These are phyloP conservation scores for Polia nebulosa DNA, from an alignment of 2,888 invertebrate species.

Conservation along the genomic window DNA sequence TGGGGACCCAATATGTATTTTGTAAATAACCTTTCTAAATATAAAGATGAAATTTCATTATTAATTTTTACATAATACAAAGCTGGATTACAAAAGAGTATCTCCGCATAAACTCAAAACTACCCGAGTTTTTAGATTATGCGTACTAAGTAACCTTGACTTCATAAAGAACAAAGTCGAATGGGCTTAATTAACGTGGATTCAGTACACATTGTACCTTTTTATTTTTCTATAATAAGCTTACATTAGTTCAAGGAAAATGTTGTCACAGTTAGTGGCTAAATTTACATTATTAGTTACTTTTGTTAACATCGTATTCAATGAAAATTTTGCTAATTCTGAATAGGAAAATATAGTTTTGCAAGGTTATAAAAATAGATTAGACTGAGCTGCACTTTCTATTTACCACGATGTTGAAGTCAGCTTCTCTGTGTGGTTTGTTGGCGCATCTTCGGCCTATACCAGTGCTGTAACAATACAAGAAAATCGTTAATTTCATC, in stretches of 20 bases:
- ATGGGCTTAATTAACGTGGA: background rate
- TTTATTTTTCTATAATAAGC: background rate
- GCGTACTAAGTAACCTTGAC: no score
- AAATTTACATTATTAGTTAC: background rate
- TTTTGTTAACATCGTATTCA: background rate
- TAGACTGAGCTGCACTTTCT: slow-evolving; percentile 21
- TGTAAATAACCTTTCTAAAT: background rate
- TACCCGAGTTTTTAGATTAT: no score
- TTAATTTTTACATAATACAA: background rate
- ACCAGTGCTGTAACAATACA: slow-evolving; percentile 16
- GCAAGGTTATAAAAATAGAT: slow-evolving; percentile 9
- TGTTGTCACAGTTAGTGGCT: no score
- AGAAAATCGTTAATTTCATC: background rate
- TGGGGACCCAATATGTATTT: no score
- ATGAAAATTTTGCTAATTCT: background rate
- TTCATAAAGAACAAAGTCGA: background rate
- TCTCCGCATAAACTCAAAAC: background rate
- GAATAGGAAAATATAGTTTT: background rate
- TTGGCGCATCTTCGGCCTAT: background rate
- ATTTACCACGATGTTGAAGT: background rate
- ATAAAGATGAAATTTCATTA: background rate
- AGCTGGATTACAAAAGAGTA: background rate
- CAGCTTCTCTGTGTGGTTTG: slow-evolving; percentile 1
- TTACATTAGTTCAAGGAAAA: background rate
- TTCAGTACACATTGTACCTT: slow-evolving; percentile 1